Evolutionary conservation across 1,140 invertebrate species (phyloP), one percentile per base, ranked within the genome.

Genomic region (Heliconius eleuchia): DNA sequence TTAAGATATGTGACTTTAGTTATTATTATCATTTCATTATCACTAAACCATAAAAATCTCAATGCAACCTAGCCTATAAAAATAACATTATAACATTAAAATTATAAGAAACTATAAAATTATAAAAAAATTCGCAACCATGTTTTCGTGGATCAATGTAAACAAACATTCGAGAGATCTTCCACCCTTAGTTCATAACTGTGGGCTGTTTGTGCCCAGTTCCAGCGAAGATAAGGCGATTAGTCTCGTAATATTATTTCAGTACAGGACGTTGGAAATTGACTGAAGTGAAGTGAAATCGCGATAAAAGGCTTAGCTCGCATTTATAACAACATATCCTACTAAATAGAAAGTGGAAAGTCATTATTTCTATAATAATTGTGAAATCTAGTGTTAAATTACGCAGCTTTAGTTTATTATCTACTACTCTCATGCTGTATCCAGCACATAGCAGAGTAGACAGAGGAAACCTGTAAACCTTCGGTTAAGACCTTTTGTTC

Each of bases 221-320:
- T 78, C 74, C 70, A 76, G 37, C 60, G 23, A 71, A 82, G 84
- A 86, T 86, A 86, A 88, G 84, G 77, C 84, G 86, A 86, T 88
- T 88, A 88, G 73, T 80, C 83, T 83, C 86, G 82, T 82, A 84
- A 87, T 85, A 78, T 77, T 74, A 71, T 66, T 66, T 27, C 23
- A 66, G 60, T 66, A 74, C 72, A 60, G 23, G 73, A 23, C 39
- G 57, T 60, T 60, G 66, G 37, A 71, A 71, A 77, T 46, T 72
- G n/a, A 77, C 39, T 75, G 57, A 77, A 57, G 55, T 42, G 27
- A 71, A 77, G 34, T 71, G 60, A 27, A 66, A 30, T 30, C 60
- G 60, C 11, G 60, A 66, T 66, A 66, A 66, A 66, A 30, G 23
- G 60, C 60, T 66, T 66, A 66, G 11, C 23, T 23, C 55, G 2